phyloP scores from a whole-genome alignment of 2,113 vertebrate genomes.

The Nesogale talazaci region DNA sequence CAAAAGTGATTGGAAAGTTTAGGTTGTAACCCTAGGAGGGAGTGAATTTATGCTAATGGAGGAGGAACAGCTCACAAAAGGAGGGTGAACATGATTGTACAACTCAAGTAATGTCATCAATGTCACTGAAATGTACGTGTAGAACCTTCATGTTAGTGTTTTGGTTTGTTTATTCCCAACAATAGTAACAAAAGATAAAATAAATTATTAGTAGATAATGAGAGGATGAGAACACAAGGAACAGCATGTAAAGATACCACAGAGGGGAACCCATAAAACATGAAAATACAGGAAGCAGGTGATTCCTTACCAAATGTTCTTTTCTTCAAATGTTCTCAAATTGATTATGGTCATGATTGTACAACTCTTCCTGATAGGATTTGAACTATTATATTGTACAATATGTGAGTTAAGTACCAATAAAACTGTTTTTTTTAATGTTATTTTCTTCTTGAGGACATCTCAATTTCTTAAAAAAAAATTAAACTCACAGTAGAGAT shows the following conservation, averaged over 20 bases:
- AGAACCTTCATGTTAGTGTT: background rate
- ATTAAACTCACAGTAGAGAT: background rate
- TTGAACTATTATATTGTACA: too few relatives aligned
- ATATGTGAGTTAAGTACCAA: too few relatives aligned
- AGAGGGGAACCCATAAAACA: background rate
- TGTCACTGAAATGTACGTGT: background rate
- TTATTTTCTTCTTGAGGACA: background rate
- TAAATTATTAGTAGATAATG: background rate
- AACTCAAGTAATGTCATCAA: background rate
- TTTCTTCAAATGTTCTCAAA: too few relatives aligned
- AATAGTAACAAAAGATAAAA: background rate
- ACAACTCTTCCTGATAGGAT: too few relatives aligned
- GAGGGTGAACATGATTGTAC: background rate
- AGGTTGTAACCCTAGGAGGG: background rate
- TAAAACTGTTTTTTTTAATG: too few relatives aligned
- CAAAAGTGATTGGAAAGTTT: background rate
- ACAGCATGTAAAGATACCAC: rapidly evolving
- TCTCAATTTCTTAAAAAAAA: background rate
- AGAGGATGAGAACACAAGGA: background rate
- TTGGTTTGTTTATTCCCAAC: background rate
- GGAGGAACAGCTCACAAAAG: background rate
- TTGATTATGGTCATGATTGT: too few relatives aligned
- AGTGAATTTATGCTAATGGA: background rate
- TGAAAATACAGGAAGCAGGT: background rate
- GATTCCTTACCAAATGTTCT: too few relatives aligned